phyloP scores from a whole-genome alignment of 2,113 vertebrate genomes.

The Spilogale gracilis region DNA sequence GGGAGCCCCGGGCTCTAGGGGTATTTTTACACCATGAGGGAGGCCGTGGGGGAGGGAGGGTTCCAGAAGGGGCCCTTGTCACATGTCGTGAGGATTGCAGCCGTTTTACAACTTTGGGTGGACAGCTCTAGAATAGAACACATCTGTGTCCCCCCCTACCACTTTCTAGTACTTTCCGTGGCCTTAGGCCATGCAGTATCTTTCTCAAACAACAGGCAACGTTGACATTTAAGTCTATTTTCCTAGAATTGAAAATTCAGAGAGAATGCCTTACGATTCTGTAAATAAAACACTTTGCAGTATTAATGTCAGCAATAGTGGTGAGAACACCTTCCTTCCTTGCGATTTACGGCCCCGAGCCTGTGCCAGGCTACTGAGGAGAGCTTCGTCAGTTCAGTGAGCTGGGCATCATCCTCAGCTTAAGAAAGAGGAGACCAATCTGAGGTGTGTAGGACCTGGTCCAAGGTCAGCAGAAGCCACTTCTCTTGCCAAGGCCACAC shows the following conservation, averaged over 20 bases:
- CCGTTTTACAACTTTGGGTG: background rate
- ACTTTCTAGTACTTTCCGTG: background rate
- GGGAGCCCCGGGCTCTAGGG: background rate
- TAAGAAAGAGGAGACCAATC: background rate
- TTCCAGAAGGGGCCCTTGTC: background rate
- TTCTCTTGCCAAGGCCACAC: background rate
- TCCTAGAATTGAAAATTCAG: background rate
- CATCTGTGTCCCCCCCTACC: background rate
- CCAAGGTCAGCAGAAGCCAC: background rate
- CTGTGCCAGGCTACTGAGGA: background rate
- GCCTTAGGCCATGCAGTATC: background rate
- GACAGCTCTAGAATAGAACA: background rate
- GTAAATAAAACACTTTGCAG: background rate
- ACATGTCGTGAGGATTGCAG: background rate
- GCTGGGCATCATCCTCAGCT: background rate
- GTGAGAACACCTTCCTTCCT: background rate
- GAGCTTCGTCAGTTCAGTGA: accelerated
- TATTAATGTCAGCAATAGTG: background rate
- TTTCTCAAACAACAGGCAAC: background rate
- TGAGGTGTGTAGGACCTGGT: background rate
- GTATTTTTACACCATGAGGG: accelerated
- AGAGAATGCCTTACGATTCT: background rate
- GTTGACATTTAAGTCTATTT: background rate
- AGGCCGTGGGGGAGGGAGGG: background rate
- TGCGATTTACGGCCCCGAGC: background rate